Evolutionary conservation across 2,888 invertebrate genomes (phyloP).

Genomic region (Geophilus truncorum): DNA sequence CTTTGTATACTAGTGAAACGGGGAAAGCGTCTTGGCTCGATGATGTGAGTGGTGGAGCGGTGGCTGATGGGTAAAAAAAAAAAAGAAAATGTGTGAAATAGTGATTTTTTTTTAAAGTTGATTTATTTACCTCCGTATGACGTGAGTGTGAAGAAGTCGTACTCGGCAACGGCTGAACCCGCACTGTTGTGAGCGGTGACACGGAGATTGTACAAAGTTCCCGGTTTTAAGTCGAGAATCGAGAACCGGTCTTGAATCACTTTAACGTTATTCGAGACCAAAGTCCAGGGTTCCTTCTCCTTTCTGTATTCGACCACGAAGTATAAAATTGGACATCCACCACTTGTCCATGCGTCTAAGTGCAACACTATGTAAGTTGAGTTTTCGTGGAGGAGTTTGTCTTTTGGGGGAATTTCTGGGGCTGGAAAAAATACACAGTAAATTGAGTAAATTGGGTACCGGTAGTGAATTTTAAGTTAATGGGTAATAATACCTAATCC

Average conservation of each 20-base stretch:
- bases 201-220: conserved; percentile 86
- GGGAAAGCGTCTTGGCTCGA: conserved; percentile 29
- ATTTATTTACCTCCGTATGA: conserved; percentile 36
- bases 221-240: conserved; percentile 83
- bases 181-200: conserved; percentile 57
- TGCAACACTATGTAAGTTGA: conserved; percentile 66
- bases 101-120: too few species aligned
- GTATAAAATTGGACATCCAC: conserved; percentile 91
- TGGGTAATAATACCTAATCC: conserved; percentile 45
- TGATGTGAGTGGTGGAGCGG: conserved; percentile 34
- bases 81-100: too few species aligned
- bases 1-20: conserved; percentile 73
- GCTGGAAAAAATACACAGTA: background rate
- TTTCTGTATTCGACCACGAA: conserved; percentile 86
- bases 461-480: too few species aligned
- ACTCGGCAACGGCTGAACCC: conserved; percentile 35
- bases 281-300: conserved; percentile 72
- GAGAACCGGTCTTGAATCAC: conserved; percentile 79
- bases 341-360: conserved; percentile 87
- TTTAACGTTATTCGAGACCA: conserved; percentile 88
- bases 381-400: conserved; percentile 33
- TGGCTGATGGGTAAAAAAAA: conserved; percentile 26
- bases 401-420: conserved; percentile 35
- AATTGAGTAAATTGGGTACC: too few species aligned
- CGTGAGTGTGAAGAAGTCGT: conserved; percentile 35